These are phyloP conservation scores for Chymomyza procnemis DNA, from an alignment of 2,888 invertebrate species.

Conservation along the genomic window DNA sequence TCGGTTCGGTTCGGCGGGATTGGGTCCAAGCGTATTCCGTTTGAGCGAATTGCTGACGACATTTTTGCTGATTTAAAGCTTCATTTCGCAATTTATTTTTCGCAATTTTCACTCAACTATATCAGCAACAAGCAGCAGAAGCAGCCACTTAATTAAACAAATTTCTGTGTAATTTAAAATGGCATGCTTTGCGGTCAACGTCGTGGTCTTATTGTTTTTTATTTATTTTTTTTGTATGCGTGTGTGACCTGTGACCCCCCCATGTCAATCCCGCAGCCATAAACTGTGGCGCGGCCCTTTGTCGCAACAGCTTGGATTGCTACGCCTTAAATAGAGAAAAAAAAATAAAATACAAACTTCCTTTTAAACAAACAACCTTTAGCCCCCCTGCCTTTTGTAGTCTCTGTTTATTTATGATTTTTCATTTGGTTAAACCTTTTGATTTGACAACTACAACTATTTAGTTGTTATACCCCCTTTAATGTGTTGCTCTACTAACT, in stretches of 20 bases:
- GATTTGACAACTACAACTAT: neutral
- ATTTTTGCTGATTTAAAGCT: conserved; percentile 43
- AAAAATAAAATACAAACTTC: neutral
- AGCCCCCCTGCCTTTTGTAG: conserved; percentile 46
- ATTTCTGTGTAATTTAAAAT: conserved; percentile 62
- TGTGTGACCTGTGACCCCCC: neutral
- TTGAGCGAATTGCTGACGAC: conserved; percentile 9
- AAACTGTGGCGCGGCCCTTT: neutral
- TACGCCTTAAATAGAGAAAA: conserved; percentile 22
- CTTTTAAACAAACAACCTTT: conserved; percentile 22
- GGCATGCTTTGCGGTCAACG: conserved; percentile 42
- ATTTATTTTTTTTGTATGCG: neutral
- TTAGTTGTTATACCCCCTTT: conserved; percentile 35
- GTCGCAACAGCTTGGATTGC: conserved; percentile 45
- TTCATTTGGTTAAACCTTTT: conserved; percentile 19
- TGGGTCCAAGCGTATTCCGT: neutral
- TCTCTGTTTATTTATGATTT: conserved; percentile 38
- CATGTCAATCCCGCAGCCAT: neutral
- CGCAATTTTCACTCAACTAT: conserved; percentile 48
- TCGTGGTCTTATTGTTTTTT: conserved; percentile 5
- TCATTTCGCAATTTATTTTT: conserved; percentile 44
- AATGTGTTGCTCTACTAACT: conserved; percentile 58
- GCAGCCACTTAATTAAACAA: conserved; percentile 60
- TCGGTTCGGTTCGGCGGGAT: neutral
- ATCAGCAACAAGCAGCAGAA: conserved; percentile 37